A percentile compares a stretch with the other conserved stretches of the same genome.
Conservation (phyloP, 1,140 invertebrate species). For the Neodiprion pinetum region DNA sequence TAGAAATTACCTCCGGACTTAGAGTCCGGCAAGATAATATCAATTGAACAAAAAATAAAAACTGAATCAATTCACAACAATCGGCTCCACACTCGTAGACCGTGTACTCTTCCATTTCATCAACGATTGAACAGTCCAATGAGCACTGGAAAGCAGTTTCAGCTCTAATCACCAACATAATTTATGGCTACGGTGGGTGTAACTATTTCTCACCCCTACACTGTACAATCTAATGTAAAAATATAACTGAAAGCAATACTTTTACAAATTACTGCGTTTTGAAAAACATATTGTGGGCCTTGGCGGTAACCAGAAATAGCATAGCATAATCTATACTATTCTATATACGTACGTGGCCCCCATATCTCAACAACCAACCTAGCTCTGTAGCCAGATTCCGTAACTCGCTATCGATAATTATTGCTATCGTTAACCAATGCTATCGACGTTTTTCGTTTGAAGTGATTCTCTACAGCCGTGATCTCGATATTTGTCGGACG, state of each 20-base stretch:
- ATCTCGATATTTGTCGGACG: too few relatives aligned
- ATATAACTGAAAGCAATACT: conserved; percentile 17
- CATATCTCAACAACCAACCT: neutral
- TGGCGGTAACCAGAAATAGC: conserved; percentile 4
- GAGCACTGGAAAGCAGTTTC: conserved; percentile 30
- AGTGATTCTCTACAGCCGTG: too few relatives aligned
- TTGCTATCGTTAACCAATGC: too few relatives aligned
- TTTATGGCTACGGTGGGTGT: conserved; percentile 20
- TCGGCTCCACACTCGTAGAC: conserved; percentile 49
- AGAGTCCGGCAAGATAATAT: conserved; percentile 18
- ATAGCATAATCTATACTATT: conserved; percentile 3
- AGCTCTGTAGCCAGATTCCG: neutral
- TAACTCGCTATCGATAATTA: too few relatives aligned
- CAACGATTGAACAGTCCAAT: conserved; percentile 48
- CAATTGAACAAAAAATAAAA: conserved; percentile 49
- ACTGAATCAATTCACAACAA: conserved; percentile 47
- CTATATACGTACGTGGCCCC: conserved; percentile 5
- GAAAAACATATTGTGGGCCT: conserved; percentile 4
- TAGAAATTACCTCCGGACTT: too few relatives aligned
- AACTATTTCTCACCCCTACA: conserved; percentile 22
- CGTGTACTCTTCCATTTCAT: conserved; percentile 51
- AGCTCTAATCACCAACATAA: conserved; percentile 26
- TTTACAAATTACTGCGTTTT: conserved; percentile 9
- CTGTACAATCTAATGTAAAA: conserved; percentile 42
- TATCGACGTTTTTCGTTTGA: too few relatives aligned